Conservation (phyloP, 1,140 invertebrate genomes). For the Campodea augens region DNA sequence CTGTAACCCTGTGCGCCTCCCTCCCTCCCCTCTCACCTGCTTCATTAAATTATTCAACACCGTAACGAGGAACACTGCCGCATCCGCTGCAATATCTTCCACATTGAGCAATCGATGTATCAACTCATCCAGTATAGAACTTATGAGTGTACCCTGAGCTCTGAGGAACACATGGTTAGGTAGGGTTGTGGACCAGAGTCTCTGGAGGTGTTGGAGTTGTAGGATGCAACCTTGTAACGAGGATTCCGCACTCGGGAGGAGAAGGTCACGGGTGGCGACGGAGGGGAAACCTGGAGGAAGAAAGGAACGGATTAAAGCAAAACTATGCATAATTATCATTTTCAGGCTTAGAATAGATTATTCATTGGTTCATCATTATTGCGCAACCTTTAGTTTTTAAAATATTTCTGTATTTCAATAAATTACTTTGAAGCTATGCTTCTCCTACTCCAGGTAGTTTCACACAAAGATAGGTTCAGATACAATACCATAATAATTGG, state of each 20-base stretch:
- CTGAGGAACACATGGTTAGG: slow-evolving; percentile 44
- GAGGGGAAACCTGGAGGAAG: slow-evolving; percentile 35
- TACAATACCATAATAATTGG: too few species aligned
- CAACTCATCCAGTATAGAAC: slow-evolving; percentile 39
- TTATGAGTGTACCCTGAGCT: slow-evolving; percentile 38
- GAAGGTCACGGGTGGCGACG: slow-evolving; percentile 26
- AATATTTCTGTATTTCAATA: too few species aligned
- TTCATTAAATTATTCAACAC: slow-evolving; percentile 34
- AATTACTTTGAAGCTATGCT: too few species aligned
- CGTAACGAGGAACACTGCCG: slow-evolving; percentile 34
- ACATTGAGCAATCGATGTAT: slow-evolving; percentile 31
- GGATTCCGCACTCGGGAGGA: slow-evolving; percentile 44
- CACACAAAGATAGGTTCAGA: too few species aligned
- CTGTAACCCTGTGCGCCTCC: not conserved
- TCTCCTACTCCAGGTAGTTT: too few species aligned
- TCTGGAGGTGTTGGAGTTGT: slow-evolving; percentile 63
- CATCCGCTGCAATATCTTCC: slow-evolving; percentile 44
- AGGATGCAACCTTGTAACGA: slow-evolving; percentile 58
- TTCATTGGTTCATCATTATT: too few species aligned
- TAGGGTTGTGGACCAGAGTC: slow-evolving; percentile 62
- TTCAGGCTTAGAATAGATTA: too few species aligned
- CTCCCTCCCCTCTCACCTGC: slow-evolving; percentile 23
- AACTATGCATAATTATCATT: too few species aligned
- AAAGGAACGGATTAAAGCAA: slow-evolving; percentile 2
- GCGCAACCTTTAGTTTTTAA: too few species aligned